Conservation (phyloP, 2,113 vertebrate species). For the Albula goreensis region DNA sequence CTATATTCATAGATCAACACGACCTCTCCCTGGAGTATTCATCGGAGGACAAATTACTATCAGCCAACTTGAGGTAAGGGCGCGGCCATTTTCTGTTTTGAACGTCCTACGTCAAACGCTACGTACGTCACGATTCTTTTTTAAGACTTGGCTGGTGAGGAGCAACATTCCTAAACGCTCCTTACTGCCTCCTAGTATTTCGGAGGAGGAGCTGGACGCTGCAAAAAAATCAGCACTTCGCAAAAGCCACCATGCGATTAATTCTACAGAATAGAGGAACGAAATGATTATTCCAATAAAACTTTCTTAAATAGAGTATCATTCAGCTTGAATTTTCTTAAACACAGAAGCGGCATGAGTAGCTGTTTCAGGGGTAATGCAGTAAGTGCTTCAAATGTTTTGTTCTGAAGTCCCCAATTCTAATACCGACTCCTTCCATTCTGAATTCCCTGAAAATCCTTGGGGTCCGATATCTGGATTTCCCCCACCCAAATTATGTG, state of each 20-base stretch:
- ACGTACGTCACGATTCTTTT: not conserved
- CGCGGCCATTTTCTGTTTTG: slow-evolving; percentile 19
- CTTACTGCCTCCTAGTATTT: not conserved
- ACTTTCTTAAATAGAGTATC: too few species aligned
- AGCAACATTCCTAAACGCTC: not conserved
- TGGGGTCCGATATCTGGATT: too few species aligned
- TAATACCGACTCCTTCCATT: too few species aligned
- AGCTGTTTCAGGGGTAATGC: too few species aligned
- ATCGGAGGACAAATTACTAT: not conserved
- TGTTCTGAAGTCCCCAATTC: too few species aligned
- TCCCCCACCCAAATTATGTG: too few species aligned
- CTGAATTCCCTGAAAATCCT: too few species aligned
- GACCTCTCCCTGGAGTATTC: not conserved
- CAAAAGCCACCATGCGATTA: not conserved
- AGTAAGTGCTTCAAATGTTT: too few species aligned
- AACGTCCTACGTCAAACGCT: not conserved
- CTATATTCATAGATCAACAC: not conserved
- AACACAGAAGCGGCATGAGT: too few species aligned
- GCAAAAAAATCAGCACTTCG: not conserved
- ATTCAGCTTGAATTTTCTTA: too few species aligned
- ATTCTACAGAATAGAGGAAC: too few species aligned
- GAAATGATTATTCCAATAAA: too few species aligned
- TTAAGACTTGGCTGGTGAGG: not conserved
- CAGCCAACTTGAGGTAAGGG: not conserved
- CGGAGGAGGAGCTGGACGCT: not conserved